These are phyloP conservation scores for Cybosia mesomella DNA, from an alignment of 2,888 invertebrate genomes.

Conservation along the genomic window DNA sequence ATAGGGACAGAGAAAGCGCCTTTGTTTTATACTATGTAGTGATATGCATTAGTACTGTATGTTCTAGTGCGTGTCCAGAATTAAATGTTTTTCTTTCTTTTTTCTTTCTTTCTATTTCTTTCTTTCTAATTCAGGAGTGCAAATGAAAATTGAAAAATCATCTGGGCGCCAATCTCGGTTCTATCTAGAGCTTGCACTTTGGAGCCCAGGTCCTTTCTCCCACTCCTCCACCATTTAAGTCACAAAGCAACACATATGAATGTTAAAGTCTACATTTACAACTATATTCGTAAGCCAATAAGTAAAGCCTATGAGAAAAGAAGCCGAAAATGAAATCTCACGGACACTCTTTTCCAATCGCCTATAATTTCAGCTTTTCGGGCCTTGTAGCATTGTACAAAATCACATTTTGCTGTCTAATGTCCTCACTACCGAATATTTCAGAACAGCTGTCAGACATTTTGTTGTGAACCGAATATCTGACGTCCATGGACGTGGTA, in stretches of 20 bases:
- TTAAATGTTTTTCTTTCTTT: too few species aligned
- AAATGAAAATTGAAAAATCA: too few species aligned
- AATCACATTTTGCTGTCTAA: conserved; percentile 2
- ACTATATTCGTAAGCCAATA: background rate
- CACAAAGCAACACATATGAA: background rate
- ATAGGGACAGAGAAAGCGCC: too few species aligned
- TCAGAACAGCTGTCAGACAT: conserved; percentile 19
- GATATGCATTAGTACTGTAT: too few species aligned
- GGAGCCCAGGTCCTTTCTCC: too few species aligned
- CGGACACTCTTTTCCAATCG: background rate
- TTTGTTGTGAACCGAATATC: conserved; percentile 21
- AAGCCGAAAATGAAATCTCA: background rate
- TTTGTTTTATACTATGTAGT: too few species aligned
- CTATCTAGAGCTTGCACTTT: too few species aligned
- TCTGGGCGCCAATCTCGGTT: too few species aligned
- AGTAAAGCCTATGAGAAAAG: background rate
- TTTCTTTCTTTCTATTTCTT: too few species aligned
- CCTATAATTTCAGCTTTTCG: background rate
- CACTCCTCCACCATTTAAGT: too few species aligned
- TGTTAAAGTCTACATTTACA: background rate
- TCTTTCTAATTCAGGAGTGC: too few species aligned
- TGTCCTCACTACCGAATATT: background rate
- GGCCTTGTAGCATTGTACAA: background rate
- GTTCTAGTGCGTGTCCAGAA: too few species aligned
- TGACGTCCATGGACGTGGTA: conserved; percentile 15